Base-by-base conservation (phyloP, 2,797 vertebrate species). In the Ciconia nigra region DNA sequence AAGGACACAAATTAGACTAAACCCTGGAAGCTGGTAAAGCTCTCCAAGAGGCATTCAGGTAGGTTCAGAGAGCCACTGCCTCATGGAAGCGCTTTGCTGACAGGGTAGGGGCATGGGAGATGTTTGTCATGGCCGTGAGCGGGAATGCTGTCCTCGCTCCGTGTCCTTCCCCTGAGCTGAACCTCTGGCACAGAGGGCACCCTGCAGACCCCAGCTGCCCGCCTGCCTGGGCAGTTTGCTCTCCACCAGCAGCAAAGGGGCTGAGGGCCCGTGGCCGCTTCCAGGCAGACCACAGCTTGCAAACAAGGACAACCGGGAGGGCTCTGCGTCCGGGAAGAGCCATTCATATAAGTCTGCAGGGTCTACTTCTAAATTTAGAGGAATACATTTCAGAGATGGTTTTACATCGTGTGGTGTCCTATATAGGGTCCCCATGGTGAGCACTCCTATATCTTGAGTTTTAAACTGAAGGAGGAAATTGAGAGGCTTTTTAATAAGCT, bases 41-140 rank as follows among this genome's bases (percentile, higher is more conserved):
- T 73, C 47, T 82, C n/a, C 33, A 57, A 29, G 44, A 77, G 33
- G 5, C 22, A 85, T 92, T 80, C 28, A 21, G n/a, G 18, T 67
- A 33, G 44, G 10, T 79, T 78, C 51, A 77, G n/a, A 52, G 24
- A 49, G 8, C 15, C 42, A 10, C 7, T 54, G 13, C 24, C n/a
- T 73, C 31, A 28, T 21, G 52, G 52, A 59, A 70, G 29, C 0
- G 6, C 44, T 88, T 89, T 62, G 13, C 41, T 73, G 16, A n/a
- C 24, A 37, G 31, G 5, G 10, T 25, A 31, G n/a, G 13, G 6
- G 2, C 5, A 15, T 57, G 19, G 0, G 3, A 77, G 26, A 10
- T 28, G 7, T n/a, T 78, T n/a, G 8, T 41, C 59, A 19, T 3
- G 37, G 44, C 18, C 24, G 8, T 0, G 5, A 83, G 6, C 8